Evolutionary conservation across 2,888 invertebrate genomes (phyloP).

Genomic region (Clostera curtula): DNA sequence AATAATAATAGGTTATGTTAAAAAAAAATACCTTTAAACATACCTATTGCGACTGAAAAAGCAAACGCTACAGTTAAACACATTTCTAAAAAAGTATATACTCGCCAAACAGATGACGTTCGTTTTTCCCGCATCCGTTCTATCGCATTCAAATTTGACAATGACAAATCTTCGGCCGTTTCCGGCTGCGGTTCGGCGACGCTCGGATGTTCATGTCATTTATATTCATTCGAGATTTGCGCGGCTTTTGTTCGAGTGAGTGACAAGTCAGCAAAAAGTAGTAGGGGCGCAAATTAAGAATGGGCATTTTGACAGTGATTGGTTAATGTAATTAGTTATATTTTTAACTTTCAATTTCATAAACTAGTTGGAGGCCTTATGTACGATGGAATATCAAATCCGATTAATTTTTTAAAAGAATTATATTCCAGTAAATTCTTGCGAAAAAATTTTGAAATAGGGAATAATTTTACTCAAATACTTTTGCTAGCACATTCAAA

Average conservation of each 20-base stretch:
- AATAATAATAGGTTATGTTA: too few species aligned
- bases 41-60: conserved; percentile 9
- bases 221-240: conserved; percentile 61
- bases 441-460: too few species aligned
- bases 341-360: too few species aligned
- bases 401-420: too few species aligned
- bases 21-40: too few species aligned
- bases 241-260: conserved; percentile 43
- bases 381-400: too few species aligned
- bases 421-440: too few species aligned
- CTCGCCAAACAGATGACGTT: conserved; percentile 57
- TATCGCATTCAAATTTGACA: conserved; percentile 70
- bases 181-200: conserved; percentile 55
- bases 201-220: conserved; percentile 63
- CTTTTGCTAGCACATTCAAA: too few species aligned
- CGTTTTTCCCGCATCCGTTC: conserved; percentile 63
- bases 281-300: conserved; percentile 44
- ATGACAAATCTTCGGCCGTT: conserved; percentile 67
- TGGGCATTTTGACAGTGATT: conserved; percentile 18
- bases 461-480: too few species aligned
- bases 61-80: conserved; percentile 14
- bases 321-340: conserved; percentile 8
- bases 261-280: conserved; percentile 41
- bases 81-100: conserved; percentile 15
- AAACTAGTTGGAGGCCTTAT: too few species aligned